Evolutionary conservation across 2,113 vertebrate species (phyloP).

Genomic region (Leucopternis melanops): DNA sequence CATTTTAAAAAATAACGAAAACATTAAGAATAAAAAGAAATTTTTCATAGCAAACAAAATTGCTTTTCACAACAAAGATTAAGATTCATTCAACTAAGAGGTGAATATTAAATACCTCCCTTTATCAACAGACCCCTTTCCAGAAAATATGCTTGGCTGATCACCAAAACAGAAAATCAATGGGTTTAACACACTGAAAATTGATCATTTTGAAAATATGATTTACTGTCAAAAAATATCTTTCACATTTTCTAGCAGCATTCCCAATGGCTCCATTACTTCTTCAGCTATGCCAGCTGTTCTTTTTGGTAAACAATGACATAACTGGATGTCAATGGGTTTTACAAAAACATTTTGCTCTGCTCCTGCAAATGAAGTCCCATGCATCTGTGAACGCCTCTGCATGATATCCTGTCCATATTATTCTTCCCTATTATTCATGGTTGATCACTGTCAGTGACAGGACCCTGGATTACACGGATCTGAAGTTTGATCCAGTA

Average conservation of each 20-base stretch:
- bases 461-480: not conserved
- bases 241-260: not conserved
- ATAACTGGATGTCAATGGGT: not conserved
- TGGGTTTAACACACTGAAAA: not conserved
- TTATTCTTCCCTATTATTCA: not conserved
- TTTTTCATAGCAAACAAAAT: not conserved
- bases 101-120: not conserved
- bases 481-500: not conserved
- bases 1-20: not conserved
- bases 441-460: not conserved
- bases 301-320: not conserved
- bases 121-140: not conserved
- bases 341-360: not conserved
- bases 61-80: not conserved
- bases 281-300: constrained; percentile 18
- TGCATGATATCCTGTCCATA: not conserved
- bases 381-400: not conserved
- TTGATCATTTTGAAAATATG: not conserved
- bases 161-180: not conserved
- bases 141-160: not conserved
- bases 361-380: not conserved
- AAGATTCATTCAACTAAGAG: not conserved
- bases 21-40: not conserved
- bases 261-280: not conserved
- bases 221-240: not conserved